Evolutionary conservation across 2,797 vertebrate species (phyloP), one percentile per base, ranked within the genome.

Genomic region (Acanthurus leucopareius): DNA sequence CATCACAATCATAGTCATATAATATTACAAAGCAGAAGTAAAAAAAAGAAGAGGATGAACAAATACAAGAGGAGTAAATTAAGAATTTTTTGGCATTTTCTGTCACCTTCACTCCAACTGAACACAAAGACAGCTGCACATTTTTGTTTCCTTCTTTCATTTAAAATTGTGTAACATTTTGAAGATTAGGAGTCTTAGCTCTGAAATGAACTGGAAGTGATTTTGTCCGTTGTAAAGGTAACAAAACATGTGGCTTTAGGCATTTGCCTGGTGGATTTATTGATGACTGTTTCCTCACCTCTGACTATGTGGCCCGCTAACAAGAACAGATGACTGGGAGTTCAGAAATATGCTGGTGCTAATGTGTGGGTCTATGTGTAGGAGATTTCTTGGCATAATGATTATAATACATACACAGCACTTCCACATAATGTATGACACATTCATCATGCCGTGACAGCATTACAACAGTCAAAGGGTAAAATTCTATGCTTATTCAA

Each of bases 101-200:
- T 32, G 28, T 32, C 28, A 32, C 28, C 28, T 32, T 32, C 28
- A 32, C 4, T 32, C 28, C 28, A 32, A 4, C 20, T 64, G 35
- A 61, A 68, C 16, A 66, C 44, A 3, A 57, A 15, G 59, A n/a
- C 42, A 66, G 42, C 73, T 17, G 25, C 53, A 19, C 11, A 16
- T 51, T 56, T 57, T 42, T 54, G 45, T 60, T 45, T 69, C 16
- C 48, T 51, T 20, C 56, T 80, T 61, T 52, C 48, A 45, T 45
- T 22, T 11, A 1, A 54, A n/a, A 52, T 67, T 28, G 57, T 70
- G 71, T 28, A 9, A 35, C 81, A 69, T 67, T 58, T 73, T 35
- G 66, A 73, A 69, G 45, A 78, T 70, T 45, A 61, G 20, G 63
- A 78, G 51, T 59, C 51, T 73, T 35, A 49, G 7, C 16, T 70